phyloP scores from a whole-genome alignment of 2,888 invertebrate genomes.

The Temnothorax rugatulus region DNA sequence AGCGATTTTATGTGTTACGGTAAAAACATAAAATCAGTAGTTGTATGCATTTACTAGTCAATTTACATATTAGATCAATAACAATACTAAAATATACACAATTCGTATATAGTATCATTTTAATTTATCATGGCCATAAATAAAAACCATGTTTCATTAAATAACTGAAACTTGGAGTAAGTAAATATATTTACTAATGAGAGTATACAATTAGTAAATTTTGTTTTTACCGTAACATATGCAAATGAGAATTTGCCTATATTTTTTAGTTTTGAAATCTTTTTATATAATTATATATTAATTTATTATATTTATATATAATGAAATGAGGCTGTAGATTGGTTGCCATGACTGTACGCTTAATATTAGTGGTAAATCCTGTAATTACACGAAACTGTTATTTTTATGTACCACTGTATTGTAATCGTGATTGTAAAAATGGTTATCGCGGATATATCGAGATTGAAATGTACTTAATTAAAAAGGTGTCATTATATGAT shows the following conservation, averaged over 20 bases:
- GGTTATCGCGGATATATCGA: conserved; percentile 1
- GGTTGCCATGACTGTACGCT: conserved; percentile 33
- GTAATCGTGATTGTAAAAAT: conserved; percentile 9
- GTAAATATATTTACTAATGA: background rate
- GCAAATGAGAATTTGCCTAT: background rate
- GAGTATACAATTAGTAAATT: background rate
- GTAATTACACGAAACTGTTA: conserved; percentile 19
- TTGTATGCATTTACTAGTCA: background rate
- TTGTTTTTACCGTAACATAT: background rate
- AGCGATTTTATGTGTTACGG: background rate
- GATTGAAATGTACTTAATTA: conserved; percentile 41
- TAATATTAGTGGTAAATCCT: conserved; percentile 16
- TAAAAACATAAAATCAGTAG: background rate
- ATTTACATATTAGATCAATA: background rate
- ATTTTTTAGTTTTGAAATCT: background rate
- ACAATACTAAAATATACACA: background rate
- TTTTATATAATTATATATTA: conserved; percentile 38
- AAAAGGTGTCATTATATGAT: background rate
- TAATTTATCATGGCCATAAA: background rate
- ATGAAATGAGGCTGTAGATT: conserved; percentile 32
- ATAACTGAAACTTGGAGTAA: background rate
- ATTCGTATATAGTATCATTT: background rate
- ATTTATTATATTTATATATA: conserved; percentile 28
- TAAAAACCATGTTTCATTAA: background rate
- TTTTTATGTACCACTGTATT: conserved; percentile 19